Conservation (phyloP, 2,797 vertebrate species). For the Eutrigla gurnardus region DNA sequence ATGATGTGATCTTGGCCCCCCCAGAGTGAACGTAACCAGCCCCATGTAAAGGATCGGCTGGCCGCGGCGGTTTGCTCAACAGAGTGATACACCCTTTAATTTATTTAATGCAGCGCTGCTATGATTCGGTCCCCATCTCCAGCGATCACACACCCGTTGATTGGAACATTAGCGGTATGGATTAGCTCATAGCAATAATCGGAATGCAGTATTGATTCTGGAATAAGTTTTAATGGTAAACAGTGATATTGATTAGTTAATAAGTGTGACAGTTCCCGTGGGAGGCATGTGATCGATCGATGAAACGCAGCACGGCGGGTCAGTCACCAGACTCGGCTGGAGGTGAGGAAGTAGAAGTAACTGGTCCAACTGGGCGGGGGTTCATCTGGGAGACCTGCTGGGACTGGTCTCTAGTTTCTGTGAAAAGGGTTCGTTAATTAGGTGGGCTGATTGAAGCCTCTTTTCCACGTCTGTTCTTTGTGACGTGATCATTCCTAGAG, state of each 20-base stretch:
- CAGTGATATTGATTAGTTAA: constrained; percentile 69
- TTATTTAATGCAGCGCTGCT: constrained; percentile 38
- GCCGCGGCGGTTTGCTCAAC: not conserved
- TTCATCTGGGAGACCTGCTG: not conserved
- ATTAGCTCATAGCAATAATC: constrained; percentile 57
- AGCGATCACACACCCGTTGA: constrained; percentile 52
- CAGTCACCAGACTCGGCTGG: not conserved
- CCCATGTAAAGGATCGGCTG: not conserved
- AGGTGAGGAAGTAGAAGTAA: not conserved
- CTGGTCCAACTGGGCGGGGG: not conserved
- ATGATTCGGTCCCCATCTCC: constrained; percentile 37
- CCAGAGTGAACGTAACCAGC: not conserved
- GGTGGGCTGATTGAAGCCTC: not conserved
- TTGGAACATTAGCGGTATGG: constrained; percentile 61
- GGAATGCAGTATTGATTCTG: constrained; percentile 66
- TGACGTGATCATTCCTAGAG: no score
- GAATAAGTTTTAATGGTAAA: constrained; percentile 62
- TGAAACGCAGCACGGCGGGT: constrained; percentile 27
- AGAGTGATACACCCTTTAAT: constrained; percentile 2
- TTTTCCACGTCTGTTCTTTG: not conserved
- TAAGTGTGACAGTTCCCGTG: constrained; percentile 54
- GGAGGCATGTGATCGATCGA: constrained; percentile 60
- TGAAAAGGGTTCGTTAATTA: constrained; percentile 4
- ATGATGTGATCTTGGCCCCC: no score
- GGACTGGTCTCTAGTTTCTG: not conserved